Base-by-base conservation (phyloP, 2,113 vertebrate species). In the Scytalopus superciliaris region DNA sequence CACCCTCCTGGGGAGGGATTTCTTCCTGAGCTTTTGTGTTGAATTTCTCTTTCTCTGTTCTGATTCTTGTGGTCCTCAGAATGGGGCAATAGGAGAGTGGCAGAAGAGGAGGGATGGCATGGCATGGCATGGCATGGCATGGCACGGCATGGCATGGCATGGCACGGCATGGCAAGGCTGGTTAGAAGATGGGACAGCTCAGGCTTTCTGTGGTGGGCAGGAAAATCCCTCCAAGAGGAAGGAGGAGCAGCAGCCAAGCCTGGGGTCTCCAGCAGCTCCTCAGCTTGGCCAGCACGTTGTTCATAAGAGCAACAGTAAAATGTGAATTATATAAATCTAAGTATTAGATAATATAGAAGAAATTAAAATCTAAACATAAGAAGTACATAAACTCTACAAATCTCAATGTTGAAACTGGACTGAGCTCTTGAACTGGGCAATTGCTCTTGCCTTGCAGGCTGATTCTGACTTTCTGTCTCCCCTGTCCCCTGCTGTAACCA, bases 201-300 rank as follows among this genome's bases (percentile, higher is more conserved):
- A 62, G 2, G 11, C 27, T 28, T 33, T 35, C 45, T 66, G 27
- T 8, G 25, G 7, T 19, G 30, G 24, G 56, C 7, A 25, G 67
- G 63, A 64, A 45, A 10, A 30, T 11, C 1, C 3, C 24, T n/a
- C n/a, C 1, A 8, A 40, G 57, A 14, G 35, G 44, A 17, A 16
- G 59, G 40, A 72, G 40, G 39, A 82, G 49, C 64, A 63, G 47
- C 23, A 19, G 8, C 63, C 4, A 0, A 52, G 57, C 30, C 28
- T 0, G 0, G 14, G 40, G 19, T 66, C 22, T 2, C 45, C 11
- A 5, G 30, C 19, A 7, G 28, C 4, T 14, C 57, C 25, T 33
- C 22, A 10, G 39, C 27, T 60, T 60, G 35, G 37, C n/a, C 57
- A 60, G 57, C 57, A 37, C 15, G 7, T 60, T 37, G 23, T 60